These are phyloP conservation scores for Nipponia nippon DNA, from an alignment of 2,113 vertebrate genomes.

Conservation along the genomic window DNA sequence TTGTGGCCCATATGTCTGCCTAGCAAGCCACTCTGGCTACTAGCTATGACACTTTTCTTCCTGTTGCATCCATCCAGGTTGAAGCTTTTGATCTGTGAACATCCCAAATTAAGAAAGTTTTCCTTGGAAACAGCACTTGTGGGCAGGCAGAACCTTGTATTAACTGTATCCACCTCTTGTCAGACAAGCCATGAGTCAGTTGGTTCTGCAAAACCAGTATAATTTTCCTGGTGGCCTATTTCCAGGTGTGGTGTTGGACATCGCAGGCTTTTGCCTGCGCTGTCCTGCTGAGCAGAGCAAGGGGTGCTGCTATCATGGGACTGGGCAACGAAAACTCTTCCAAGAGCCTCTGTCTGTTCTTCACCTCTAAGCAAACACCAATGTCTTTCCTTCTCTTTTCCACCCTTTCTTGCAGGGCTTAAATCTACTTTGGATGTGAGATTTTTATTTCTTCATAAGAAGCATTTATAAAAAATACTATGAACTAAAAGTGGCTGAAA, in stretches of 20 bases:
- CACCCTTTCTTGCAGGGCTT: background rate
- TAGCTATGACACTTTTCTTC: background rate
- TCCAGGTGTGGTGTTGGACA: background rate
- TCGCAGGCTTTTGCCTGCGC: background rate
- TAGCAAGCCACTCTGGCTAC: background rate
- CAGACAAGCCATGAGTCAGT: background rate
- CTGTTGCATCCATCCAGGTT: background rate
- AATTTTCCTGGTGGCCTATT: background rate
- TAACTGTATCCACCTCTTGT: background rate
- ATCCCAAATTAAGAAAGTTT: background rate
- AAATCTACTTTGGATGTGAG: background rate
- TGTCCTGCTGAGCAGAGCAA: background rate
- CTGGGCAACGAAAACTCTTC: background rate
- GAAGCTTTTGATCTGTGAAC: background rate
- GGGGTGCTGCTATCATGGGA: background rate
- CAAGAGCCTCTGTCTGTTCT: background rate
- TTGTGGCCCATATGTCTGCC: background rate
- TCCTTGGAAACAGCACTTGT: background rate
- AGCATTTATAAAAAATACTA: background rate
- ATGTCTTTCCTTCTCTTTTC: background rate
- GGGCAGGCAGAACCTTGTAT: background rate
- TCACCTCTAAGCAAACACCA: background rate
- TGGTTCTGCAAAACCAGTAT: background rate
- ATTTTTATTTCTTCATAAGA: background rate
- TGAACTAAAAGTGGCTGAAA: background rate